Conservation (phyloP, 2,113 vertebrate genomes). For the Ceyx melanurus region DNA sequence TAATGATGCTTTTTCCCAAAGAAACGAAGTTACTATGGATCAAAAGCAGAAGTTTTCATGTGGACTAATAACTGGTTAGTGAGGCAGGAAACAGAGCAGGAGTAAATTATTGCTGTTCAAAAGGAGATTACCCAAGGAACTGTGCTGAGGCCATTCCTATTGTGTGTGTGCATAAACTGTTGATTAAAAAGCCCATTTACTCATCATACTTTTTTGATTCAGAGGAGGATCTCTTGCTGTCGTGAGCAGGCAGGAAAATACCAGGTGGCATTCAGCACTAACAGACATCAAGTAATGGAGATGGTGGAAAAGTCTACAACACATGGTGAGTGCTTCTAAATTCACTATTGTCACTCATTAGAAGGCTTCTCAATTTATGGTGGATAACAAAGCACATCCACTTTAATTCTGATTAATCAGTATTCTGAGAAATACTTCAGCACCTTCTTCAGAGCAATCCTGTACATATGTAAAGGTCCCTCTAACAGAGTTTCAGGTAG, state of each 20-base stretch:
- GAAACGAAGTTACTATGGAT: background rate
- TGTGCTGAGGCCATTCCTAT: background rate
- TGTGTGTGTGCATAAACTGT: background rate
- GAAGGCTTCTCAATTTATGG: background rate
- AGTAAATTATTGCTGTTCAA: background rate
- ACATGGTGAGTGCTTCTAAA: background rate
- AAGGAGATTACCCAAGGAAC: background rate
- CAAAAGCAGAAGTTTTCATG: background rate
- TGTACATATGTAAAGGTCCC: background rate
- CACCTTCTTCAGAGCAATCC: background rate
- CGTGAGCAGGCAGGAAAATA: background rate
- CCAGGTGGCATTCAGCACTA: background rate
- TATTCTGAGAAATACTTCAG: background rate
- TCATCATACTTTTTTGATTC: background rate
- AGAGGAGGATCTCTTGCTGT: background rate
- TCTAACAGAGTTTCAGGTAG: background rate
- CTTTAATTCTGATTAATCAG: background rate
- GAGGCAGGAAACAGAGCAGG: background rate
- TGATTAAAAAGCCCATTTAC: background rate
- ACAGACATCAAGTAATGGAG: background rate
- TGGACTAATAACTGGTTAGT: background rate
- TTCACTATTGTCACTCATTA: background rate
- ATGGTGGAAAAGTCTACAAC: background rate
- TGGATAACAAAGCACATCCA: background rate
- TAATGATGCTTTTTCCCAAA: background rate